A percentile compares a stretch with the other conserved stretches of the same genome.
These are phyloP conservation scores for Scophthalmus maximus DNA, from an alignment of 2,113 vertebrate species.

Conservation along the genomic window DNA sequence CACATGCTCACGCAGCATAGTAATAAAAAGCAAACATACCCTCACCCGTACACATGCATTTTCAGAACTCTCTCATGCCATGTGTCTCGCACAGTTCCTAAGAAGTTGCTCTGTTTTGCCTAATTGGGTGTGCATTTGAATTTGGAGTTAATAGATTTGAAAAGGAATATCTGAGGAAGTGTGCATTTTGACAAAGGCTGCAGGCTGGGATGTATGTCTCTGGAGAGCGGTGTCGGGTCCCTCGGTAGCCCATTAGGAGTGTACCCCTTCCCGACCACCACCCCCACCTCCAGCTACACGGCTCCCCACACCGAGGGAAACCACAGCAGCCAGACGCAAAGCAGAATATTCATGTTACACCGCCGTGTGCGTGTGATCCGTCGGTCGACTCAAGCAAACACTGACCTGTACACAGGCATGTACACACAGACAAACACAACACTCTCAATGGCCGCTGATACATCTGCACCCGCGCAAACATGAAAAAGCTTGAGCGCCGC, in stretches of 20 bases:
- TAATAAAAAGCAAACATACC: neutral
- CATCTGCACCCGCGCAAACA: constrained; percentile 22
- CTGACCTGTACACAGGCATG: constrained; percentile 10
- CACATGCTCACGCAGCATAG: neutral
- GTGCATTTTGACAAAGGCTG: constrained; percentile 80
- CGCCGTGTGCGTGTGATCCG: constrained; percentile 49
- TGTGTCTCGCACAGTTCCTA: constrained; percentile 41
- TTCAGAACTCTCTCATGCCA: constrained; percentile 54
- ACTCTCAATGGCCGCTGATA: constrained; percentile 11
- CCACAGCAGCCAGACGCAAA: constrained; percentile 61
- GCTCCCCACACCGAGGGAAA: constrained; percentile 61
- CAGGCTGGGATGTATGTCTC: constrained; percentile 69
- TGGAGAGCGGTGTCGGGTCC: constrained; percentile 72
- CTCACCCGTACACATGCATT: constrained; percentile 3
- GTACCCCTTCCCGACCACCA: constrained; percentile 49
- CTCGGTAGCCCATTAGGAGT: constrained; percentile 79
- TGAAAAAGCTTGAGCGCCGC: constrained; percentile 29
- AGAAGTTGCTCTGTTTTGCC: constrained; percentile 69
- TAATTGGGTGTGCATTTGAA: constrained; percentile 79
- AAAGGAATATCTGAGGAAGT: constrained; percentile 83
- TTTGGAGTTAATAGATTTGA: constrained; percentile 83
- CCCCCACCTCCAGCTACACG: constrained; percentile 55
- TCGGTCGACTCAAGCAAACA: constrained; percentile 42
- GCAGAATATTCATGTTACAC: constrained; percentile 79
- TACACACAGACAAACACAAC: constrained; percentile 34